Percentiles rank a stretch among this genome's conserved stretches.
These are phyloP conservation scores for Timema podura DNA, from an alignment of 2,888 invertebrate species.

Conservation along the genomic window DNA sequence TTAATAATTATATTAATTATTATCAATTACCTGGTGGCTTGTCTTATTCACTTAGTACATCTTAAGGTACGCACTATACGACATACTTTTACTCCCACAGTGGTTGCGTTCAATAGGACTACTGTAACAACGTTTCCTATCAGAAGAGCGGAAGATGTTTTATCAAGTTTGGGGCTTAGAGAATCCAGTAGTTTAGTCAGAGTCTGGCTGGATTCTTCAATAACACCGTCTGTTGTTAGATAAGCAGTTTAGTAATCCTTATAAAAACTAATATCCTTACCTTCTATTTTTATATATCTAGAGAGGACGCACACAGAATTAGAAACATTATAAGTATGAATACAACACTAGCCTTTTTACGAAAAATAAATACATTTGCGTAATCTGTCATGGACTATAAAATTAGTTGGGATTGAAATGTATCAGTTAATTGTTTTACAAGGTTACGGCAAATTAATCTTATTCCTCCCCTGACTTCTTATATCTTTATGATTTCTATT, in stretches of 20 bases:
- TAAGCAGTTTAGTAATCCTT: background rate
- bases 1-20: no score
- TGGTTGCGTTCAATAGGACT: background rate
- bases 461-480: background rate
- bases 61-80: no score
- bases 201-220: background rate
- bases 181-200: background rate
- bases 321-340: background rate
- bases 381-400: background rate
- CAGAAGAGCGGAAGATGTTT: background rate
- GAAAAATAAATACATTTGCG: background rate
- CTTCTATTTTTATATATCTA: background rate
- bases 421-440: constrained; percentile 2
- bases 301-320: background rate
- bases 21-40: no score
- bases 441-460: background rate
- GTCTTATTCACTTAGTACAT: no score
- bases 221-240: background rate
- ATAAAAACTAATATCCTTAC: background rate
- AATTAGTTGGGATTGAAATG: background rate
- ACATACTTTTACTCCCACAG: background rate
- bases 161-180: background rate
- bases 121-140: constrained; percentile 2
- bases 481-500: background rate
- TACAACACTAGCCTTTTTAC: background rate